These are phyloP conservation scores for Rhynchonycteris naso DNA, from an alignment of 2,797 vertebrate species.

Conservation along the genomic window DNA sequence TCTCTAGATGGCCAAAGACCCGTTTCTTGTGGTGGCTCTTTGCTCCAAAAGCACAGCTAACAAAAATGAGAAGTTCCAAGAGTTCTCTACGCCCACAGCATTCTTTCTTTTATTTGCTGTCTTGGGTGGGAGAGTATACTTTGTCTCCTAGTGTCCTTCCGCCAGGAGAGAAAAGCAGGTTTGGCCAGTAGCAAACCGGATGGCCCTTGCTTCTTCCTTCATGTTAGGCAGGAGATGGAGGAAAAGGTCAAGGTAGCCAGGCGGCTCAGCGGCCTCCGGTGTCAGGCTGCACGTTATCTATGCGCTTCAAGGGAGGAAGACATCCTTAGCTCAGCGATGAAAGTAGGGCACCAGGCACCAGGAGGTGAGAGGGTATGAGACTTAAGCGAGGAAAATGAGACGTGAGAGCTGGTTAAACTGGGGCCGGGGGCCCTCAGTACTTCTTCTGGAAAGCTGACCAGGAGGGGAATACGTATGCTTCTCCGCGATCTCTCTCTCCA, in stretches of 20 bases:
- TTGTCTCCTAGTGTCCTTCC: conserved; percentile 62
- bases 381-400: conserved; percentile 61
- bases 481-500: not conserved
- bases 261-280: not conserved
- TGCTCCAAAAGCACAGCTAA: conserved; percentile 63
- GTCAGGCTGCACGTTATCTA: not conserved
- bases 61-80: conserved; percentile 68
- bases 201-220: conserved; percentile 47
- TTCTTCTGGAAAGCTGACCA: conserved; percentile 30
- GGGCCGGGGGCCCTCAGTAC: not conserved
- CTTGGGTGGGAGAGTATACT: conserved; percentile 74
- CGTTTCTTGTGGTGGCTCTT: conserved; percentile 63
- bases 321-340: conserved; percentile 9
- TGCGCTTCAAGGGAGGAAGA: conserved; percentile 37
- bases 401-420: not conserved
- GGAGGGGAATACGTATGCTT: not conserved
- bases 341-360: conserved; percentile 62
- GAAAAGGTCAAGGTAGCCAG: conserved; percentile 34
- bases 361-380: conserved; percentile 45
- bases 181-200: conserved; percentile 65
- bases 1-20: conserved; percentile 58
- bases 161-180: conserved; percentile 74
- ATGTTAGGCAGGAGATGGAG: conserved; percentile 55
- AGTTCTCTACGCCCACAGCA: conserved; percentile 59
- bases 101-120: conserved; percentile 79